phyloP scores from a whole-genome alignment of 2,888 invertebrate species.

The Encarsia formosa region DNA sequence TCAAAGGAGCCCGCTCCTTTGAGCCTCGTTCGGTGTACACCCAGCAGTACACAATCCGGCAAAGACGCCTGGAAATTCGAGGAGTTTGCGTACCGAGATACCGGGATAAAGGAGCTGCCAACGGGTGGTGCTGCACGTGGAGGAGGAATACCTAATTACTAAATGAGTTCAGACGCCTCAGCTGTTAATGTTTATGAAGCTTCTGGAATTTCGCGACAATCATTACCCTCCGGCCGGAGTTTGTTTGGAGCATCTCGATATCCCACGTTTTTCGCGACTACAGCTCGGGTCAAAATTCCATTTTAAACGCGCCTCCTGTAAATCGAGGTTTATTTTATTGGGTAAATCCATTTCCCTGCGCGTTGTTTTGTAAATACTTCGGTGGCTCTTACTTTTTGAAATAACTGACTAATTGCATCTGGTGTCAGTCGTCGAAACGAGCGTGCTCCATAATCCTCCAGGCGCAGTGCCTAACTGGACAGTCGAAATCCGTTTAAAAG shows the following conservation, averaged over 20 bases:
- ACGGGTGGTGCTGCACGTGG: too few relatives aligned
- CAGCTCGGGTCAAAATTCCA: too few relatives aligned
- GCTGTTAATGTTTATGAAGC: constrained; percentile 26
- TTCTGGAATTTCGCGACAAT: constrained; percentile 23
- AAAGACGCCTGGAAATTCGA: background rate
- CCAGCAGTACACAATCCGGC: background rate
- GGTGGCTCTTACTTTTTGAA: too few relatives aligned
- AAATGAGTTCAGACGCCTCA: constrained; percentile 22
- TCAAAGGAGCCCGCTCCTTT: background rate
- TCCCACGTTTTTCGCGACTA: background rate
- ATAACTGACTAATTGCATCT: too few relatives aligned
- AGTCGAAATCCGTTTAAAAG: constrained; percentile 33
- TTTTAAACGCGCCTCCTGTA: too few relatives aligned
- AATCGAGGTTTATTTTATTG: too few relatives aligned
- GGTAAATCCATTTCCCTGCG: too few relatives aligned
- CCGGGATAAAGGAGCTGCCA: background rate
- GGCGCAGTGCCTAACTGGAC: constrained; percentile 2
- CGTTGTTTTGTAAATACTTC: too few relatives aligned
- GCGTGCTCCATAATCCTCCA: constrained; percentile 10
- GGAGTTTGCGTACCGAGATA: background rate
- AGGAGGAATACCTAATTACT: constrained; percentile 28
- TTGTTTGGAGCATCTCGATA: background rate
- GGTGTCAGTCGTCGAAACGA: background rate
- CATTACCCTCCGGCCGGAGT: constrained; percentile 3
- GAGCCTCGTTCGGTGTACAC: background rate